These are phyloP conservation scores for Planococcus citri DNA, from an alignment of 1,140 invertebrate species.

Conservation along the genomic window DNA sequence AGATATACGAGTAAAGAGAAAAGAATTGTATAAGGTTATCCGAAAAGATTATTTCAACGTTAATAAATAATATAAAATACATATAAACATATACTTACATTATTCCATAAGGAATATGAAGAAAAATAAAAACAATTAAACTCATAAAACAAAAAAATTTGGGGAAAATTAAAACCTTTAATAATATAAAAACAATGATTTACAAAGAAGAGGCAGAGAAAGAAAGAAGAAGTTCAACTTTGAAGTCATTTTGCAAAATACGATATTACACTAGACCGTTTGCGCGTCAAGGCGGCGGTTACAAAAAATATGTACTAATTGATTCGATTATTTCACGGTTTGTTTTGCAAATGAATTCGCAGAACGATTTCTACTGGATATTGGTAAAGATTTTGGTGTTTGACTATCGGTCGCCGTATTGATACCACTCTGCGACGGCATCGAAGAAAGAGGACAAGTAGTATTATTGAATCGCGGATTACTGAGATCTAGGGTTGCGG, in stretches of 20 bases:
- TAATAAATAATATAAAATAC: background rate
- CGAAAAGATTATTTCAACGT: background rate
- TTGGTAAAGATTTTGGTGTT: slow-evolving; percentile 9
- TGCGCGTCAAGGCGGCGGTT: background rate
- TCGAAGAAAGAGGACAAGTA: background rate
- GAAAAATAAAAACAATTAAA: background rate
- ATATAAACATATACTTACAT: background rate
- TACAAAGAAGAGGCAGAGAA: too few species aligned
- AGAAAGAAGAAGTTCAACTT: background rate
- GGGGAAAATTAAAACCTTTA: background rate
- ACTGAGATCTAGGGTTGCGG: slow-evolving; percentile 9
- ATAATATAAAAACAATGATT: slow-evolving; percentile 2
- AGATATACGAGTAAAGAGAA: too few species aligned
- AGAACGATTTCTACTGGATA: slow-evolving; percentile 1
- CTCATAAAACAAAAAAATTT: background rate
- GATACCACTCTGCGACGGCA: background rate
- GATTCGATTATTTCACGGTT: background rate
- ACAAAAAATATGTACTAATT: background rate
- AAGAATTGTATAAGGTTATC: too few species aligned
- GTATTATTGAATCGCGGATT: slow-evolving; percentile 8
- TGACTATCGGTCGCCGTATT: background rate
- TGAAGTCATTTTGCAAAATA: background rate
- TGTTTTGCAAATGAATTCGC: background rate
- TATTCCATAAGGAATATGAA: background rate
- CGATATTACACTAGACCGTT: too few species aligned